These are phyloP conservation scores for Trachelus troglodyta DNA, from an alignment of 2,888 invertebrate genomes.

Conservation along the genomic window DNA sequence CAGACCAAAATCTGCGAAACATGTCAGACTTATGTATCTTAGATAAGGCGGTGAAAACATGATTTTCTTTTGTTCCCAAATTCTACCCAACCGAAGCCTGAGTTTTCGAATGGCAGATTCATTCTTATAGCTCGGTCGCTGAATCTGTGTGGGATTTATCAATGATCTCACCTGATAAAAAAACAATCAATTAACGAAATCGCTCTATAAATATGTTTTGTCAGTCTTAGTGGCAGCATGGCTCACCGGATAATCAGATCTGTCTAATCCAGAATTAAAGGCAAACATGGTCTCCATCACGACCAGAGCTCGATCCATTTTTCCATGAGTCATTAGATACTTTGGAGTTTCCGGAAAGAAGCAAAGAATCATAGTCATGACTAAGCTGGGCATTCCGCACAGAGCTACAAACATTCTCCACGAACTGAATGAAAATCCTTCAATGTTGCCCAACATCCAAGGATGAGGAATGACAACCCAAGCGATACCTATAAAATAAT, in stretches of 20 bases:
- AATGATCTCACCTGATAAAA: constrained; percentile 8
- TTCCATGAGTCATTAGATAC: constrained; percentile 73
- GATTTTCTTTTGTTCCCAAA: constrained; percentile 47
- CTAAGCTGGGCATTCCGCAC: constrained; percentile 76
- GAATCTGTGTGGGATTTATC: constrained; percentile 9
- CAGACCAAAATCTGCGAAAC: constrained; percentile 73
- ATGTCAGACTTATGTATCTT: constrained; percentile 69
- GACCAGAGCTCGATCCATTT: constrained; percentile 67
- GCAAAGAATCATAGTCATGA: constrained; percentile 75
- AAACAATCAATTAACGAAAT: background rate
- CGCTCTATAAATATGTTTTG: background rate
- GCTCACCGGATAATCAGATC: constrained; percentile 68
- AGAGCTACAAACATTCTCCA: constrained; percentile 85
- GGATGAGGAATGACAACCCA: constrained; percentile 81
- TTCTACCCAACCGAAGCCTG: constrained; percentile 23
- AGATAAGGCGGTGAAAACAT: constrained; percentile 70
- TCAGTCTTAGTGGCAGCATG: background rate
- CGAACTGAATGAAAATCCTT: constrained; percentile 75
- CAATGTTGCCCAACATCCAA: constrained; percentile 65
- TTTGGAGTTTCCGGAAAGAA: constrained; percentile 85
- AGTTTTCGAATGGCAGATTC: background rate
- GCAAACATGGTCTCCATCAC: constrained; percentile 71
- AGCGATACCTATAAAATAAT: background rate
- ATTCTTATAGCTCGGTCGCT: constrained; percentile 4
- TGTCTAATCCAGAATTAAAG: constrained; percentile 68